These are phyloP conservation scores for Plagodis pulveraria DNA, from an alignment of 2,888 invertebrate genomes.

Conservation along the genomic window DNA sequence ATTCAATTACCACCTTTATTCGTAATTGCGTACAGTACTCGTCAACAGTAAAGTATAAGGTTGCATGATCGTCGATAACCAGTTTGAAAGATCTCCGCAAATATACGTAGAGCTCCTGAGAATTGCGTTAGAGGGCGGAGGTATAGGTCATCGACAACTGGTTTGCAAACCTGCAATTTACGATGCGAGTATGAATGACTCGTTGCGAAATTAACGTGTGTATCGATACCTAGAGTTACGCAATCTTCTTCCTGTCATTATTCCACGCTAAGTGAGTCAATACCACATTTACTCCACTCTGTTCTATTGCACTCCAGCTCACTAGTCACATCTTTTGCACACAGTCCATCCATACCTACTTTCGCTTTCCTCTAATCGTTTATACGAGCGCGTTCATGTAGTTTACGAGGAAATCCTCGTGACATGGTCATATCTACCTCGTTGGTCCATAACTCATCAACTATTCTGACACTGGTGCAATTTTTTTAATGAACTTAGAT, in stretches of 20 bases:
- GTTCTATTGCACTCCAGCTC: too few species aligned
- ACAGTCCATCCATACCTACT: too few species aligned
- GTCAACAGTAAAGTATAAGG: slow-evolving; percentile 33
- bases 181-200: slow-evolving; percentile 54
- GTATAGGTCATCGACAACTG: slow-evolving; percentile 41
- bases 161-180: slow-evolving; percentile 45
- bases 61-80: slow-evolving; percentile 37
- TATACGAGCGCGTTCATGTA: too few species aligned
- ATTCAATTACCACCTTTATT: slow-evolving; percentile 49
- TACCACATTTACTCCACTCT: too few species aligned
- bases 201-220: slow-evolving; percentile 53
- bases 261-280: too few species aligned
- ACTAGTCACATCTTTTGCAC: too few species aligned
- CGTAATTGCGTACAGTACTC: slow-evolving; percentile 35
- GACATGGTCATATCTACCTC: too few species aligned
- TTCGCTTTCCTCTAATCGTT: too few species aligned
- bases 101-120: slow-evolving; percentile 27
- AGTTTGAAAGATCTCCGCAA: slow-evolving; percentile 42
- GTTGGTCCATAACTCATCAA: too few species aligned
- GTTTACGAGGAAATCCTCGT: too few species aligned
- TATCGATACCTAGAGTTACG: slow-evolving; percentile 39
- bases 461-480: too few species aligned
- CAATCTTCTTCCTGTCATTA: slow-evolving; percentile 8
- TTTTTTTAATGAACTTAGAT: too few species aligned
- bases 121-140: slow-evolving; percentile 31